Base-by-base conservation (phyloP, 2,113 vertebrate species). In the Falcunculus frontatus region DNA sequence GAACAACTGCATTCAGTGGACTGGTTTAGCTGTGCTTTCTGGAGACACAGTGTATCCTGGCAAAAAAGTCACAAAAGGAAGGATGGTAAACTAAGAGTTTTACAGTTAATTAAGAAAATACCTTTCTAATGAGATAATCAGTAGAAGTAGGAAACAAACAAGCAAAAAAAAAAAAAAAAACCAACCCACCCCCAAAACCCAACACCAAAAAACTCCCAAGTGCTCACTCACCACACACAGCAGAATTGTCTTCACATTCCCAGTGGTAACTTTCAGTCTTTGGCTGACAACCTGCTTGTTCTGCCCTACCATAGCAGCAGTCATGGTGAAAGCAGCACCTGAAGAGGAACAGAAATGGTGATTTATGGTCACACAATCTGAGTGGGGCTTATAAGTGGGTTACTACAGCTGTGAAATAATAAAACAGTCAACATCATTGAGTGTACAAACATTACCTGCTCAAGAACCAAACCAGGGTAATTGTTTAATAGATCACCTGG, bases 311-410 rank as follows among this genome's bases (percentile, higher is more conserved):
- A 3, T 98, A 98, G 91, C 98, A 98, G 86, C 98, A 98, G 88
- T 98, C 98, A 0, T 98, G 98, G 9, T 21, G 44, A 11, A 93
- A 93, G 62, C 98, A 98, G 90, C 98, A 98, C 98, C 98, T 98
- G 84, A 7, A 7, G 41, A 82, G 44, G 4, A 41, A 67, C 12
- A 63, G 52, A 63, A 88, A 44, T 4, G 35, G 18, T 69, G 12
- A 62, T 27, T 39, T 62, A 35, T 25, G 49, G 30, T 17, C 64
- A 37, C 13, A 2, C 32, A 37, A 3, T 44, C 33, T 47, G 32
- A 6, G 23, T 60, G 44, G 11, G 4, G 32, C 68, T 57, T 81
- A 67, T 12, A 46, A 44, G 32, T 16, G 10, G 22, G 7, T 50
- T 70, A 63, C 32, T 68, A 11, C 46, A 76, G 16, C 75, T 85